These are phyloP conservation scores for Ridgeia piscesae DNA, from an alignment of 1,140 invertebrate genomes.

Conservation along the genomic window DNA sequence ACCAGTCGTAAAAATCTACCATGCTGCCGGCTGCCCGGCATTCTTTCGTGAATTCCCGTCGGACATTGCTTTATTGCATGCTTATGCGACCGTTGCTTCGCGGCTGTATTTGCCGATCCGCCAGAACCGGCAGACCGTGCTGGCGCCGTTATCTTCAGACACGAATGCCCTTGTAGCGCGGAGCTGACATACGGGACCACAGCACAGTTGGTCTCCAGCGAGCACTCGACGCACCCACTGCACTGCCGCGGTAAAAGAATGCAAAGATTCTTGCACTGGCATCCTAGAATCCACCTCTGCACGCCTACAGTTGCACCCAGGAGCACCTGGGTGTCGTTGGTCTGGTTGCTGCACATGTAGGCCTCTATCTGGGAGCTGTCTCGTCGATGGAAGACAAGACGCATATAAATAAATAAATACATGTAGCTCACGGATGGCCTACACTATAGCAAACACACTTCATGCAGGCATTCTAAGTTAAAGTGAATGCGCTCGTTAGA, in stretches of 20 bases:
- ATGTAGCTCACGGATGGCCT: neutral
- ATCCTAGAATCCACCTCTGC: neutral
- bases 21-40: neutral
- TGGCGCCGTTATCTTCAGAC: neutral
- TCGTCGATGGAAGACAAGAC: neutral
- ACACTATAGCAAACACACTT: neutral
- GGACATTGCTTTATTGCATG: neutral
- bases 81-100: neutral
- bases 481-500: neutral
- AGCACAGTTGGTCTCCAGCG: neutral
- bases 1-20: neutral
- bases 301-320: too few species aligned
- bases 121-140: neutral
- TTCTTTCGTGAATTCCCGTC: neutral
- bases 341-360: neutral
- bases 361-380: neutral
- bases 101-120: neutral
- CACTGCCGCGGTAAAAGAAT: neutral
- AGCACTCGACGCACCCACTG: neutral
- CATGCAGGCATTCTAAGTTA: neutral
- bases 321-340: neutral
- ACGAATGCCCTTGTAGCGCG: neutral
- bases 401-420: neutral
- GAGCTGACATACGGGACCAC: neutral
- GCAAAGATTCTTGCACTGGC: neutral